Conservation (phyloP, 2,113 vertebrate genomes). For the Copsychus sechellarum region DNA sequence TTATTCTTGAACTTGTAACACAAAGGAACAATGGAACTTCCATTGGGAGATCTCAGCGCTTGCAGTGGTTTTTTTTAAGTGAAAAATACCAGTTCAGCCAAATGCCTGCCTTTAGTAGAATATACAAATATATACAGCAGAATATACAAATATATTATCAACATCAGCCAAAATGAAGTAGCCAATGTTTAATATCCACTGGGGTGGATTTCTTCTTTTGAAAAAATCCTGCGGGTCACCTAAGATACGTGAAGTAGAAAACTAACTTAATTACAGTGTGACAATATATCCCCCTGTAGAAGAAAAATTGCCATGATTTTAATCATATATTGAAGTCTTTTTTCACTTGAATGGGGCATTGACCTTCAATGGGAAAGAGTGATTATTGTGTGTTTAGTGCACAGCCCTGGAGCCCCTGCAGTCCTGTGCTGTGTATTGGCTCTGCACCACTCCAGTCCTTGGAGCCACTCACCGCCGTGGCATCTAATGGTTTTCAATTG, state of each 20-base stretch:
- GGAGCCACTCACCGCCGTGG: background rate
- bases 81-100: background rate
- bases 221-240: background rate
- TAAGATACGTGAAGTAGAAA: background rate
- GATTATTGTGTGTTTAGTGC: background rate
- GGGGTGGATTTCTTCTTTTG: background rate
- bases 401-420: background rate
- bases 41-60: fast-evolving
- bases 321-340: background rate
- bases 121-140: background rate
- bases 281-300: background rate
- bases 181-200: background rate
- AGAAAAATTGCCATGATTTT: background rate
- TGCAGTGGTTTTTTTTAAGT: background rate
- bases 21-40: background rate
- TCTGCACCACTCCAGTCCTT: background rate
- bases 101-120: background rate
- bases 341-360: background rate
- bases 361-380: background rate
- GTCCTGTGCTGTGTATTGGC: background rate
- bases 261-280: background rate
- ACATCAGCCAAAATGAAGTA: background rate
- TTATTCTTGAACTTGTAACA: background rate
- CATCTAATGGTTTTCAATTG: background rate
- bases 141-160: background rate